Evolutionary conservation across 92 coral and sea anemone genomes (phyloP).

Genomic region (Paramuricea clavata): DNA sequence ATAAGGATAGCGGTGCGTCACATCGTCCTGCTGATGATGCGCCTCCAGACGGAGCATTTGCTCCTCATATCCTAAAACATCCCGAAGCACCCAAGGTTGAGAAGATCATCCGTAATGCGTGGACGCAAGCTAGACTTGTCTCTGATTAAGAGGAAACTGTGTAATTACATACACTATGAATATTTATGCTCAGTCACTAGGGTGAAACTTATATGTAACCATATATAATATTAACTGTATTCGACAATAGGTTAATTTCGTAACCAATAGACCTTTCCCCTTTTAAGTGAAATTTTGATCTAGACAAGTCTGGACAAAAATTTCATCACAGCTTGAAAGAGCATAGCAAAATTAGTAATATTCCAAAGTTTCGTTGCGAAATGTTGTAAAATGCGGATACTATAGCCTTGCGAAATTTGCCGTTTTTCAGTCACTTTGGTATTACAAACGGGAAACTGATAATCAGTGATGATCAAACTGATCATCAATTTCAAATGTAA

Average conservation of each 20-base stretch:
- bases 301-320: no score
- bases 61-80: slow-evolving; percentile 93
- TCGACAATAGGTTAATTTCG: not conserved
- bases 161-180: not conserved
- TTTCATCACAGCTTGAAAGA: no score
- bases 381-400: no score
- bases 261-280: no score
- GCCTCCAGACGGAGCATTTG: slow-evolving; percentile 89
- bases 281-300: no score
- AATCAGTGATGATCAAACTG: no score
- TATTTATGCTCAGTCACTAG: not conserved
- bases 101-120: slow-evolving; percentile 90
- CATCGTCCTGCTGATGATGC: slow-evolving; percentile 78
- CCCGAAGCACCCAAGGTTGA: slow-evolving; percentile 96
- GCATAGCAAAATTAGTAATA: no score
- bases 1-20: slow-evolving; percentile 81
- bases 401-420: no score
- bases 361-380: no score
- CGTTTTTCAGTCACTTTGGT: no score
- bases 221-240: not conserved
- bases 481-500: no score
- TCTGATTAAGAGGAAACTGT: slow-evolving; percentile 70
- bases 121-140: slow-evolving; percentile 90
- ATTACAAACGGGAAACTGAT: no score
- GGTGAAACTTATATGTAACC: slow-evolving; percentile 1